phyloP scores from a whole-genome alignment of 2,888 invertebrate genomes.

The Pogonocherus hispidulus region DNA sequence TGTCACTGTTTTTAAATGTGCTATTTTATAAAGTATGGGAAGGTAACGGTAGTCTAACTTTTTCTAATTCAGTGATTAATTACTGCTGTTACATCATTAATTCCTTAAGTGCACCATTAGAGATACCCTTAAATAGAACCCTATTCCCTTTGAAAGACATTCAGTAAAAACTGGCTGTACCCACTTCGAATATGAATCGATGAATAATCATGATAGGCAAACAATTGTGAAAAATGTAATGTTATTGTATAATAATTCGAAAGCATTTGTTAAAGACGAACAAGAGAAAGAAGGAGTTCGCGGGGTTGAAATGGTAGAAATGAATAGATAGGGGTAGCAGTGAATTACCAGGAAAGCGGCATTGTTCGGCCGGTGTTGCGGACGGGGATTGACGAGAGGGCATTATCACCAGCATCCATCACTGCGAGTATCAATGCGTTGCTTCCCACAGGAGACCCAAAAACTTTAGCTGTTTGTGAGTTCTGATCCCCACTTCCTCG shows the following conservation, averaged over 20 bases:
- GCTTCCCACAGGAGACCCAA: constrained; percentile 69
- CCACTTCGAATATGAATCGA: constrained; percentile 48
- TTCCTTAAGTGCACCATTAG: constrained; percentile 39
- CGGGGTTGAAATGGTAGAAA: constrained; percentile 56
- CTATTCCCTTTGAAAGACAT: constrained; percentile 35
- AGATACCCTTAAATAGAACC: constrained; percentile 30
- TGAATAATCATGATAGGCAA: constrained; percentile 48
- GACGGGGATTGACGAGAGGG: constrained; percentile 71
- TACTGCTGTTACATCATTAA: constrained; percentile 35
- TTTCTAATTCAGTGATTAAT: constrained; percentile 29
- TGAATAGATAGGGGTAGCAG: constrained; percentile 68
- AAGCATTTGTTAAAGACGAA: constrained; percentile 64
- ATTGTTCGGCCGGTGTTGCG: constrained; percentile 72
- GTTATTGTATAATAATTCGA: constrained; percentile 65
- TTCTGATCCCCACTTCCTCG: constrained; percentile 61
- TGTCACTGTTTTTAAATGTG: not conserved
- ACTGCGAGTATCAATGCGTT: constrained; percentile 69
- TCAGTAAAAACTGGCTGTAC: constrained; percentile 33
- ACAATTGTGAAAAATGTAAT: constrained; percentile 60
- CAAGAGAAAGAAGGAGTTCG: constrained; percentile 53
- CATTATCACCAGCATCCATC: constrained; percentile 72
- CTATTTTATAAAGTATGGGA: not conserved
- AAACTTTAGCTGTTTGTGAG: constrained; percentile 66
- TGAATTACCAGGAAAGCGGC: constrained; percentile 68
- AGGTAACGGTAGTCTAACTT: not conserved